Base-by-base conservation (phyloP, 2,797 vertebrate genomes). In the Hephaestus fuliginosus region DNA sequence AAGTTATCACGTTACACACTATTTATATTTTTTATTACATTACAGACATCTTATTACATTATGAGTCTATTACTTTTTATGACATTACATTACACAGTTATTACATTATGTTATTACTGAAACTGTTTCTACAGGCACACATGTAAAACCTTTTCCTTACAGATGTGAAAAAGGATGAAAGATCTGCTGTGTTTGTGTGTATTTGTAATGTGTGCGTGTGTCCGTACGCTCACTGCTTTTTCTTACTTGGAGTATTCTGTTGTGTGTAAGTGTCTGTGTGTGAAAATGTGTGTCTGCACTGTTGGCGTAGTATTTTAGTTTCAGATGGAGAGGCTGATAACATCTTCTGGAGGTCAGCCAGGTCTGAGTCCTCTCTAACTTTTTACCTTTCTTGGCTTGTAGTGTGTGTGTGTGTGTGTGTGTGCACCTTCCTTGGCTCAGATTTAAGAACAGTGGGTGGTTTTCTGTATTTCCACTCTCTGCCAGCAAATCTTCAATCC, bases 341-440 rank as follows among this genome's bases (percentile, higher is more conserved):
- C 82, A 91, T 91, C 89, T 89, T 67, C 73, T 87, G 90, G 87
- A 87, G 81, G 83, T 81, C 86, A 80, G 88, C 91, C 92, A 93
- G 82, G 82, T 83, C 80, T 64, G 81, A 93, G 84, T 80, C 78
- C 44, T 78, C 70, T 78, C 85, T 70, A 81, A 77, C 56, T 58
- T 83, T 88, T 81, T 88, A 76, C 81, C 80, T 86, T 86, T 72
- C 76, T 84, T 86, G 83, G 77, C 80, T 86, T 3, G 20, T 44
- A 13, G 30, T 64, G 76, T 74, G 73, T 48, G 64, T 58, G 69
- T 61, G 28, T 58, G 73, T 48, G 64, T 58, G 69, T 61, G 28
- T 4, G 13, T 5, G 51, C 64, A 64, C 56, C 66, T 52, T 73
- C 62, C 56, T 81, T 89, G 85, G 84, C 82, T 82, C 76, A 18